These are phyloP conservation scores for Gymnosoma rotundatum DNA, from an alignment of 2,888 invertebrate species.

Conservation along the genomic window DNA sequence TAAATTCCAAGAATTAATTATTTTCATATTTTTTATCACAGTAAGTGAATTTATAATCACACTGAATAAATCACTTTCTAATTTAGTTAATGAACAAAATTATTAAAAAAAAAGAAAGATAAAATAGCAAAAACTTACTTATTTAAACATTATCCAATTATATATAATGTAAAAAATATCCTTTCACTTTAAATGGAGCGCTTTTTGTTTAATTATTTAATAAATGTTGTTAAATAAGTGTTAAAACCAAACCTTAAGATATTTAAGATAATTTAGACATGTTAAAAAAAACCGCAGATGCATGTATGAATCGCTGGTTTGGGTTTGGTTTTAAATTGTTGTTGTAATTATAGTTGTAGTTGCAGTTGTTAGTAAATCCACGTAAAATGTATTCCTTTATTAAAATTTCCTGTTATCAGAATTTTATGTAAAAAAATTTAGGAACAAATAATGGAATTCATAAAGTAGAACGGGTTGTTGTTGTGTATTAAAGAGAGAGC, in stretches of 20 bases:
- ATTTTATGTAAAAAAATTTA: conserved; percentile 11
- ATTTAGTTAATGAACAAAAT: conserved; percentile 4
- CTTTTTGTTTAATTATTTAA: conserved; percentile 1
- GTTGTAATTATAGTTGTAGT: neutral
- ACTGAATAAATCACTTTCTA: conserved; percentile 6
- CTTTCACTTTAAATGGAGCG: conserved; percentile 64
- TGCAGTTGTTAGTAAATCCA: conserved; percentile 72
- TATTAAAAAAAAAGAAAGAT: conserved; percentile 15
- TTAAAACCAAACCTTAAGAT: conserved; percentile 40
- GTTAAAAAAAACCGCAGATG: conserved; percentile 2
- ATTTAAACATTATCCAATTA: conserved; percentile 78
- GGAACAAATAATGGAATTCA: conserved; percentile 57
- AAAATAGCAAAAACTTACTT: conserved; percentile 74
- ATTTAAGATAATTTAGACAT: conserved; percentile 1
- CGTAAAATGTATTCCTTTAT: conserved; percentile 76
- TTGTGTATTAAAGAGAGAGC: conserved; percentile 6
- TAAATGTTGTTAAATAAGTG: conserved; percentile 3
- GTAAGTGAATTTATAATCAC: too few species aligned
- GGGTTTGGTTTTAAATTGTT: neutral
- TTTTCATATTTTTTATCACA: too few species aligned
- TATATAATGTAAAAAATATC: conserved; percentile 80
- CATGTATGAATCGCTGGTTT: neutral
- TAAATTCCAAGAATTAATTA: too few species aligned
- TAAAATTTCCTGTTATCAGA: conserved; percentile 24
- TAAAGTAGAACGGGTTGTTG: conserved; percentile 53